Evolutionary conservation across 2,113 vertebrate species (phyloP).

Genomic region (Grammomys surdaster): DNA sequence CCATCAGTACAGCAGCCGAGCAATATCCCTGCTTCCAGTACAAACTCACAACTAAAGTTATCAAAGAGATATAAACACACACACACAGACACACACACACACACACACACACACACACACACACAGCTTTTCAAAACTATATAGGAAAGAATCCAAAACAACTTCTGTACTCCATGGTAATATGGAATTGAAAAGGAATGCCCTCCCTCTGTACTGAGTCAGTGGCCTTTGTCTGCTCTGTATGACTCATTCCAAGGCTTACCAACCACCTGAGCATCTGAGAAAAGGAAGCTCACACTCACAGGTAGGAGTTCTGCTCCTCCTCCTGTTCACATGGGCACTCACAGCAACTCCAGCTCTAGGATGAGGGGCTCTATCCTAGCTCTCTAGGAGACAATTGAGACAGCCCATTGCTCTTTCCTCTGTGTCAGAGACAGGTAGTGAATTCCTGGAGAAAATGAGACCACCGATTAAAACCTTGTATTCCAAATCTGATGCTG

Average conservation of each 20-base stretch:
- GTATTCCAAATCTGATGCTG: background rate
- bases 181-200: background rate
- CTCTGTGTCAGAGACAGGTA: background rate
- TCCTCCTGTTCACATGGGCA: background rate
- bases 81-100: background rate
- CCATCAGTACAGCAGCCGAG: background rate
- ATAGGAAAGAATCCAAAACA: conserved; percentile 20
- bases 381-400: background rate
- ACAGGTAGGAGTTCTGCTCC: background rate
- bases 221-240: conserved; percentile 65
- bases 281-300: background rate
- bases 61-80: conserved; percentile 17
- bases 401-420: background rate
- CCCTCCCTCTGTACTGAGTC: conserved; percentile 55
- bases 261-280: conserved; percentile 16
- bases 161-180: background rate
- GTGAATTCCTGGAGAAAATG: background rate
- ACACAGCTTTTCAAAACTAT: conserved; percentile 39
- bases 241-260: conserved; percentile 59
- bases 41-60: background rate
- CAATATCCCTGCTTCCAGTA: conserved; percentile 23
- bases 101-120: background rate
- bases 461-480: background rate
- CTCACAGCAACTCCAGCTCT: background rate
- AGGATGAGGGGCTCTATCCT: background rate